Evolutionary conservation across 2,888 invertebrate species (phyloP).

Genomic region (Melipona bicolor): DNA sequence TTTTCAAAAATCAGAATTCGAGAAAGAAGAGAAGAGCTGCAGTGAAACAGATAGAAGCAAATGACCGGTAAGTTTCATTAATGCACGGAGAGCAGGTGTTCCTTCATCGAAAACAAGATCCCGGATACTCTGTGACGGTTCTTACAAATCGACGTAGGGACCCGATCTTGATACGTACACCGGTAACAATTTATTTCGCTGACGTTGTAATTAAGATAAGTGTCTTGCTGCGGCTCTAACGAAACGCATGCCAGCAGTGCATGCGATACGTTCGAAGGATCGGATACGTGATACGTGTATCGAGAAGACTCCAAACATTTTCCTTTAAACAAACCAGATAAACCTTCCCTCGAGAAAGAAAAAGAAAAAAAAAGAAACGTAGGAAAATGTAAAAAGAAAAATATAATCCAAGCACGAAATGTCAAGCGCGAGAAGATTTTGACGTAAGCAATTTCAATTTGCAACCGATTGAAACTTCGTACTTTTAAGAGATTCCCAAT

Average conservation of each 20-base stretch:
- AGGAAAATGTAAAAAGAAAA: too few relatives aligned
- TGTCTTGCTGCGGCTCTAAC: background rate
- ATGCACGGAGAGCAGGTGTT: conserved; percentile 28
- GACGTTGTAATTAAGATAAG: conserved; percentile 29
- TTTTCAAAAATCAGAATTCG: too few relatives aligned
- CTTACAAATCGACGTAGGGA: conserved; percentile 27
- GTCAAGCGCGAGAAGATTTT: too few relatives aligned
- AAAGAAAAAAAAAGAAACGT: too few relatives aligned
- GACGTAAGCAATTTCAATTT: background rate
- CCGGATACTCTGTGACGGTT: background rate
- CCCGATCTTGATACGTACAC: conserved; percentile 24
- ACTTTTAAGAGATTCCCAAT: background rate
- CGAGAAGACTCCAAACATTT: background rate
- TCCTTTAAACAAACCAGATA: background rate
- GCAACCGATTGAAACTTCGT: background rate
- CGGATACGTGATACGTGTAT: background rate
- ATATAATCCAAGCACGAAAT: too few relatives aligned
- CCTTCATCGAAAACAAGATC: background rate
- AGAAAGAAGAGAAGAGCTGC: background rate
- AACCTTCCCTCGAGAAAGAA: background rate
- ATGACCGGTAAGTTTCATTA: conserved; percentile 18
- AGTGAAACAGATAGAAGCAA: background rate
- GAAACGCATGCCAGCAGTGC: background rate
- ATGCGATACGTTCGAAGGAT: background rate
- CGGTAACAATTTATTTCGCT: conserved; percentile 25